A percentile compares a stretch with the other conserved stretches of the same genome.
phyloP scores from a whole-genome alignment of 2,113 vertebrate species.

The Hydrochoerus hydrochaeris region DNA sequence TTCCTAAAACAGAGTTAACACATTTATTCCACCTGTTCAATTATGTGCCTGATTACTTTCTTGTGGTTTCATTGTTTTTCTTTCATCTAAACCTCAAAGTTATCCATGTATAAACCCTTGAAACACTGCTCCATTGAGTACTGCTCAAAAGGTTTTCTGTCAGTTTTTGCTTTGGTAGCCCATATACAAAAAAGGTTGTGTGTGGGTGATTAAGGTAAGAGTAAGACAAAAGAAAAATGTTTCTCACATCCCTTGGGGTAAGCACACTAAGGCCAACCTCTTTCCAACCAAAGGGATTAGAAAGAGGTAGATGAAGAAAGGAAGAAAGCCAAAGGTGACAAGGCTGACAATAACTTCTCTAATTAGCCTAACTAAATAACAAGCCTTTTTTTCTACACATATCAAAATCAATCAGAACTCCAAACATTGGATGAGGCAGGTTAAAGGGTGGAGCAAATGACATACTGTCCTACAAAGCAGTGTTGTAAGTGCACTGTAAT shows the following conservation, averaged over 20 bases:
- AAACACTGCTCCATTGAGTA: slow-evolving; percentile 16
- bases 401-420: slow-evolving; percentile 41
- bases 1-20: slow-evolving; percentile 86
- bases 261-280: neutral
- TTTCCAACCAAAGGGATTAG: slow-evolving; percentile 13
- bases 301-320: neutral
- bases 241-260: neutral
- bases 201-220: neutral
- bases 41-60: slow-evolving; percentile 83
- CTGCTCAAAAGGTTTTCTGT: slow-evolving; percentile 12
- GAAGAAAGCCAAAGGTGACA: neutral
- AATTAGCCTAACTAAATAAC: neutral
- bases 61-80: slow-evolving; percentile 84
- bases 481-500: neutral
- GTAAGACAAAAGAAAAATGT: neutral
- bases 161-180: neutral
- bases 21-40: slow-evolving; percentile 86
- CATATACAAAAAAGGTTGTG: neutral
- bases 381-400: neutral
- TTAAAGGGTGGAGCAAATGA: slow-evolving; percentile 31
- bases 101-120: slow-evolving; percentile 75
- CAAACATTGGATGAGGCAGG: neutral
- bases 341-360: neutral
- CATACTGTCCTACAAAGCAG: slow-evolving; percentile 3
- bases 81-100: slow-evolving; percentile 84